Evolutionary conservation across 2,797 vertebrate species (phyloP).

Genomic region (Rhinophrynus dorsalis): DNA sequence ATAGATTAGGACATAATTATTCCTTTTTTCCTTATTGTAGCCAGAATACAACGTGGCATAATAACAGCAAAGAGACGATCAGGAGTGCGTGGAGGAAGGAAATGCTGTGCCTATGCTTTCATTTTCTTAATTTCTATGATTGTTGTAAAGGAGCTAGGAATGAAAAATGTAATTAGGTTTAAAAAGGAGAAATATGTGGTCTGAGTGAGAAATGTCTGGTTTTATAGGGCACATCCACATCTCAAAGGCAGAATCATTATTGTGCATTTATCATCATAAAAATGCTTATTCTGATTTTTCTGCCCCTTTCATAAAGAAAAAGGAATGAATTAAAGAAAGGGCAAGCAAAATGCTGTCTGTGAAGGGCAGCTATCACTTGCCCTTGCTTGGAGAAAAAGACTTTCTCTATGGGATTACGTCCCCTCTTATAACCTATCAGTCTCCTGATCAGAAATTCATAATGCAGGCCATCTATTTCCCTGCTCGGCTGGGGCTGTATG

Average conservation of each 20-base stretch:
- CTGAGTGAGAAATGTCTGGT: constrained; percentile 28
- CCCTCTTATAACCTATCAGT: constrained; percentile 72
- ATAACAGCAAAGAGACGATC: not conserved
- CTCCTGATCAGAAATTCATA: constrained; percentile 80
- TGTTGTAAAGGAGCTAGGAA: constrained; percentile 24
- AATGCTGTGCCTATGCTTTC: not conserved
- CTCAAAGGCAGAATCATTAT: constrained; percentile 28
- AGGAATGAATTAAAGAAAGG: constrained; percentile 57
- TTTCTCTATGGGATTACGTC: constrained; percentile 72
- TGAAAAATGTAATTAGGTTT: constrained; percentile 45
- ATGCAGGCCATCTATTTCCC: constrained; percentile 70
- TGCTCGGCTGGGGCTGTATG: constrained; percentile 67
- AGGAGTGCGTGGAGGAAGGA: not conserved
- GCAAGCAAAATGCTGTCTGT: constrained; percentile 61
- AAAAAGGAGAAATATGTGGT: constrained; percentile 23
- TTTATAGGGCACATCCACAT: constrained; percentile 37
- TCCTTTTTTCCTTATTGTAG: not conserved
- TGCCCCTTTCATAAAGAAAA: constrained; percentile 47
- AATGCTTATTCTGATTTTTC: constrained; percentile 62
- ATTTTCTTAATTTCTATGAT: constrained; percentile 31
- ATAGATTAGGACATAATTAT: not conserved
- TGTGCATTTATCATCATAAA: constrained; percentile 63
- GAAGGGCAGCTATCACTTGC: constrained; percentile 69
- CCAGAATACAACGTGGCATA: not conserved
- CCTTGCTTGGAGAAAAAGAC: constrained; percentile 67